Evolutionary conservation across 2,888 invertebrate species (phyloP).

Genomic region (Tenthredo notha): DNA sequence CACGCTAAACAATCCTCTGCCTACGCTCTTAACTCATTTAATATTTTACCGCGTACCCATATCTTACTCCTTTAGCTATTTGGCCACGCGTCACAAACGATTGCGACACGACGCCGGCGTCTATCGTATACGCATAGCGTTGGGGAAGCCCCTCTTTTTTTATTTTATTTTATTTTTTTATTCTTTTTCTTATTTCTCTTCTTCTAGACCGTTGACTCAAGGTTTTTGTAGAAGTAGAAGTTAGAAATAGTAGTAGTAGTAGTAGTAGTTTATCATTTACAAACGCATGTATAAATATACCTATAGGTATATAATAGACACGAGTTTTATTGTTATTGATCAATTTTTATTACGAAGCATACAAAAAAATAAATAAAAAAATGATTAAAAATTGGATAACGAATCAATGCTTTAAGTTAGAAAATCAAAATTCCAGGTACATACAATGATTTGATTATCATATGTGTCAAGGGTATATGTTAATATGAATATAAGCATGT

Average conservation of each 20-base stretch:
- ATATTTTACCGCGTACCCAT: no score
- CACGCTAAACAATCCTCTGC: no score
- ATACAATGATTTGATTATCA: background rate
- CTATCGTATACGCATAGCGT: constrained; percentile 9
- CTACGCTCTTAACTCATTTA: no score
- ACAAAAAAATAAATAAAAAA: no score
- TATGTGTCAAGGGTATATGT: background rate
- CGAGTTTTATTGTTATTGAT: background rate
- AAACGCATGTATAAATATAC: background rate
- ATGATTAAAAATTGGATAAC: background rate
- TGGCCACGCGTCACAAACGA: background rate
- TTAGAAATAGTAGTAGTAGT: background rate
- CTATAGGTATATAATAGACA: background rate
- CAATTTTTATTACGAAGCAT: no score
- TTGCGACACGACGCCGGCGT: background rate
- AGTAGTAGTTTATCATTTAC: background rate
- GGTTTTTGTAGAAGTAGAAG: background rate
- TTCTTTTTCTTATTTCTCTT: background rate
- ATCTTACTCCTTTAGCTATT: background rate
- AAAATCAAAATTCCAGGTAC: background rate
- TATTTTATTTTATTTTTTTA: no score
- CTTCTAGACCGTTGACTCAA: constrained; percentile 30
- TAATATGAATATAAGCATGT: background rate
- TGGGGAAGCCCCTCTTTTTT: constrained; percentile 8
- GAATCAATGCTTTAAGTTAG: no score